phyloP scores from a whole-genome alignment of 2,797 vertebrate genomes.

The Coluber constrictor region DNA sequence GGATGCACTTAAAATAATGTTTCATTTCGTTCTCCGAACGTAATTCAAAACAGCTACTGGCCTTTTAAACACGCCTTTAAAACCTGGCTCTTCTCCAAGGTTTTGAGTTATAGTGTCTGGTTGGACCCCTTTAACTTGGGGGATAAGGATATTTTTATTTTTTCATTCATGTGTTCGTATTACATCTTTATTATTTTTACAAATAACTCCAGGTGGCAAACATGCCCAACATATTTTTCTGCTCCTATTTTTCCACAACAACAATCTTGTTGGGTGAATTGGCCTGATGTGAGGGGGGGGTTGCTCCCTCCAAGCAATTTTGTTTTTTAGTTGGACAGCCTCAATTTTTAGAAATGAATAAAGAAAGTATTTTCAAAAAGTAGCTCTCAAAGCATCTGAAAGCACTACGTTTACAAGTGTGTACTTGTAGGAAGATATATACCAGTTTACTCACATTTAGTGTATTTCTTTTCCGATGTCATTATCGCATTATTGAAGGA shows the following conservation, averaged over 20 bases:
- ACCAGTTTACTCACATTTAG: background rate
- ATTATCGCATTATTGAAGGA: background rate
- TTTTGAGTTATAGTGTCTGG: background rate
- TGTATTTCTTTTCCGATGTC: background rate
- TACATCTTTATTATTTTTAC: background rate
- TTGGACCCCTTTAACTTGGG: background rate
- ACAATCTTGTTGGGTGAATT: background rate
- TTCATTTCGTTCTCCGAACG: background rate
- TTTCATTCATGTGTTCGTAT: background rate
- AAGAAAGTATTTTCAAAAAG: background rate
- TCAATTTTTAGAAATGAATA: background rate
- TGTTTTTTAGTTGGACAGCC: background rate
- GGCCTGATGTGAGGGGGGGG: background rate
- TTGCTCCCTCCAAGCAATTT: background rate
- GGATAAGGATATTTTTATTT: background rate
- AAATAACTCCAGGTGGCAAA: background rate
- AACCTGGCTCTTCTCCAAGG: background rate
- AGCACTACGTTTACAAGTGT: background rate
- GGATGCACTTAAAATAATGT: background rate
- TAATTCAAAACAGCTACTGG: background rate
- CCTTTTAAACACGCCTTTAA: background rate
- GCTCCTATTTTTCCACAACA: background rate
- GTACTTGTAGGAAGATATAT: background rate
- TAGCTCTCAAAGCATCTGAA: background rate
- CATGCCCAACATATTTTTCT: background rate